phyloP scores from a whole-genome alignment of 2,888 invertebrate species.

The Microdon myrmicae region DNA sequence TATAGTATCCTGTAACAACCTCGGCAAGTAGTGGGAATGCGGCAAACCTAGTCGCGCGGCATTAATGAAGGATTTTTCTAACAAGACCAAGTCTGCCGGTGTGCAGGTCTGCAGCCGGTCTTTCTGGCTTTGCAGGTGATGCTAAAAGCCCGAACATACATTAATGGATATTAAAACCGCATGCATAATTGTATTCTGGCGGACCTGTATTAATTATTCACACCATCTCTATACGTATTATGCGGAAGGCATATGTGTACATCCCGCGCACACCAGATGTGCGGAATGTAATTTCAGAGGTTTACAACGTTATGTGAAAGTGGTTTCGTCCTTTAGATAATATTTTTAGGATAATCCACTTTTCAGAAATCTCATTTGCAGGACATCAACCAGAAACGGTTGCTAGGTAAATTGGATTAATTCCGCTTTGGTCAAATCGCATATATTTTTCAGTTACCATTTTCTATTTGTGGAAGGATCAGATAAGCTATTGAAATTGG shows the following conservation, averaged over 20 bases:
- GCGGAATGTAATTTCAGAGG: constrained; percentile 39
- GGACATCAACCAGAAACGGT: neutral
- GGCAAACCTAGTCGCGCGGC: constrained; percentile 26
- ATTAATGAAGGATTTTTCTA: constrained; percentile 35
- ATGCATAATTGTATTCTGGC: constrained; percentile 51
- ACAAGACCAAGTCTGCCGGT: too few relatives aligned
- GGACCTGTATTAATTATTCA: constrained; percentile 51
- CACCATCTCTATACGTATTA: constrained; percentile 18
- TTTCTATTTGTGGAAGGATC: too few relatives aligned
- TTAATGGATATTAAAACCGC: constrained; percentile 52
- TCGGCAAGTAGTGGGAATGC: constrained; percentile 30
- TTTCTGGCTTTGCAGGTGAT: constrained; percentile 52
- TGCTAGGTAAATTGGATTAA: constrained; percentile 1
- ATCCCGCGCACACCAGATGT: constrained; percentile 28
- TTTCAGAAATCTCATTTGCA: constrained; percentile 34
- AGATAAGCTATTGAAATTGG: too few relatives aligned
- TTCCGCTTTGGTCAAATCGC: too few relatives aligned
- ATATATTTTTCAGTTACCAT: too few relatives aligned
- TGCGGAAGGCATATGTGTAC: constrained; percentile 3
- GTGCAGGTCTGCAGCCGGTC: constrained; percentile 3
- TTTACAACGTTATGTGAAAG: constrained; percentile 31
- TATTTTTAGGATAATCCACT: constrained; percentile 41
- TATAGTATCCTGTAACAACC: constrained; percentile 1
- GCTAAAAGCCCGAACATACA: constrained; percentile 49
- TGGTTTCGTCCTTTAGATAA: constrained; percentile 26